Base-by-base conservation (phyloP, 1,140 invertebrate genomes). In the Pogonomyrmex barbatus region DNA sequence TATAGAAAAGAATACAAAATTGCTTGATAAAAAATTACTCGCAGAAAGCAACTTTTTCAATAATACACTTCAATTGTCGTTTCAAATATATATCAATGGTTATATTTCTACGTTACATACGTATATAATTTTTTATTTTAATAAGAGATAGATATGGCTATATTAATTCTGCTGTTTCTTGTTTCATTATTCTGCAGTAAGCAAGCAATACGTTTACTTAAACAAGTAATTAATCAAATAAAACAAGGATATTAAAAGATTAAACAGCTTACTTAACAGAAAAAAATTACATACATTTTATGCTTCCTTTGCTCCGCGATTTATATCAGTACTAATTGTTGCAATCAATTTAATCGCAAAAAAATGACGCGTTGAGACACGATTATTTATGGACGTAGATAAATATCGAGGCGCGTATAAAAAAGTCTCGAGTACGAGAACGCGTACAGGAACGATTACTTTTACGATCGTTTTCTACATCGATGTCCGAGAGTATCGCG, bases 401-500 rank as follows among this genome's bases (percentile, higher is more conserved):
- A 81, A 70, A 1, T 42, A 2, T 70, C 17, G 12, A 54, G 67
- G 10, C n/a, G 36, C n/a, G 3, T 4, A 42, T 67, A 0, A 54
- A 54, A 52, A 54, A 39, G 42, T 54, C 56, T 6, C 10, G 8
- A 30, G 1, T 68, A 9, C 33, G 12, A 12, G 5, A 42, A 54
- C 47, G 12, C 12, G 60, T 17, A 24, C 36, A 54, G 62, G 12
- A 68, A 79, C 63, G 56, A 68, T 81, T 33, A 56, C 36, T 65
- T 79, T 0, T 4, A 63, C 36, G 4, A 33, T 24, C 52, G 58
- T 24, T 67, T 82, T 58, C 8, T 70, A 62, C n/a, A 30, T 17
- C 42, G 58, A 78, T 78, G 24, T n/a, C 8, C 58, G n/a, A 24
- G 36, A 10, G 24, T n/a, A 10, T 50, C 47, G 56, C 65, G 24